Conservation (phyloP, 2,888 invertebrate species). For the Perdita meconis region DNA sequence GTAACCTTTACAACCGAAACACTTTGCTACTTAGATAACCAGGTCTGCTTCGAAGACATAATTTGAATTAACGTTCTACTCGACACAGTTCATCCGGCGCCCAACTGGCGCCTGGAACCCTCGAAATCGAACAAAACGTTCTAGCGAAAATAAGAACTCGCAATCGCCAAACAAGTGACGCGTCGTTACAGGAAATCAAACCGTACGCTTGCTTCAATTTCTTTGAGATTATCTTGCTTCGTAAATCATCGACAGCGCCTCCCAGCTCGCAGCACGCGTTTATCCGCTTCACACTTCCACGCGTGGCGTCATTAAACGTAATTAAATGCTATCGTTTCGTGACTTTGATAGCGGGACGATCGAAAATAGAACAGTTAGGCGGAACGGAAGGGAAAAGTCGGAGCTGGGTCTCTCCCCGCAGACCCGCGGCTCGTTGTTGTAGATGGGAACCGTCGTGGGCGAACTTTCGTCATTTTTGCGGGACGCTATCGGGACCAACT, state of each 20-base stretch:
- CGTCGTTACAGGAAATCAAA: conserved; percentile 27
- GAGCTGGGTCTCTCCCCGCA: neutral
- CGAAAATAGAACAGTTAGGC: conserved; percentile 4
- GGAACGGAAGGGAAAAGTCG: conserved; percentile 10
- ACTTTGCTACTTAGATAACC: no score
- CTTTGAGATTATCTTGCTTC: conserved; percentile 27
- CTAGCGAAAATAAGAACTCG: neutral
- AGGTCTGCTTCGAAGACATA: neutral
- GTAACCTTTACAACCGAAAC: no score
- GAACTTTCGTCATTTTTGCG: conserved; percentile 57
- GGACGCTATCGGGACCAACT: conserved; percentile 18
- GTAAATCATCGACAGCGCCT: conserved; percentile 55
- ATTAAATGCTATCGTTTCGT: conserved; percentile 56
- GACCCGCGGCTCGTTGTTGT: conserved; percentile 15
- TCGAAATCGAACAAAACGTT: neutral
- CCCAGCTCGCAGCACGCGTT: conserved; percentile 48
- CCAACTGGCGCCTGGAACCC: neutral
- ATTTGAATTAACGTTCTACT: no score
- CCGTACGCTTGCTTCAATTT: neutral
- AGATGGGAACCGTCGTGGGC: conserved; percentile 58
- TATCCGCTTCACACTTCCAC: conserved; percentile 37
- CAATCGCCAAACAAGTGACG: neutral
- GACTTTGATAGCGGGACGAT: conserved; percentile 24
- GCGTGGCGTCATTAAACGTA: conserved; percentile 51
- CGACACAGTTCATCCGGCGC: neutral